Percentiles rank a stretch among this genome's conserved stretches.
Evolutionary conservation across 2,113 vertebrate genomes (phyloP).

Genomic region (Erythrolamprus reginae): DNA sequence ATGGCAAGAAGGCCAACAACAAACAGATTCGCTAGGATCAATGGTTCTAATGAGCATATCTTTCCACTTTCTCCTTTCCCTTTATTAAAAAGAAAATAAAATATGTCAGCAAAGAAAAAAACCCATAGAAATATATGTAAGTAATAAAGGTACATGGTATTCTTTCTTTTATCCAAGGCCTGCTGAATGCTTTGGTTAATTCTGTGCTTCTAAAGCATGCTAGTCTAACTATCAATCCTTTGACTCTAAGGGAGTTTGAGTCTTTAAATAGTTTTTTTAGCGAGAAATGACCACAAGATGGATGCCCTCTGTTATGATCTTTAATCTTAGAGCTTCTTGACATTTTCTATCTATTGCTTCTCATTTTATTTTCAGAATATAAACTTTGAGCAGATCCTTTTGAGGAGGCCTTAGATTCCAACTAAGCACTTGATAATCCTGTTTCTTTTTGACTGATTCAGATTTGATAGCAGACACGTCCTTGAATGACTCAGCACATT

Average conservation of each 20-base stretch:
- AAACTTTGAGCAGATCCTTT: neutral
- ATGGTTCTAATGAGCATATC: neutral
- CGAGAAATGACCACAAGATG: neutral
- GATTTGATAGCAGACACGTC: neutral
- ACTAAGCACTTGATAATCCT: neutral
- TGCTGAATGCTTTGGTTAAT: neutral
- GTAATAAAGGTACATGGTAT: neutral
- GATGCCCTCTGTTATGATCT: neutral
- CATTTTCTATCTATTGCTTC: neutral
- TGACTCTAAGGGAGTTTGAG: neutral
- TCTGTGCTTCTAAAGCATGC: neutral
- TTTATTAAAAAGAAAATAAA: neutral
- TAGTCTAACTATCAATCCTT: neutral
- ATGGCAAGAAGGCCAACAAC: neutral
- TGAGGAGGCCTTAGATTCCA: neutral
- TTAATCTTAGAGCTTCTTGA: neutral
- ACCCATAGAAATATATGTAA: neutral
- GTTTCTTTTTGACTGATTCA: neutral
- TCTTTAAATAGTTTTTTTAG: neutral
- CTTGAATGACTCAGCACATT: neutral
- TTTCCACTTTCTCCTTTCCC: neutral
- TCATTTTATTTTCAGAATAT: neutral
- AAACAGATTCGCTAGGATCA: neutral
- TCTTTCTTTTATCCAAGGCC: neutral
- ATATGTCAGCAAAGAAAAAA: neutral